Conservation (phyloP, 2,888 invertebrate species). For the Oligia latruncula region DNA sequence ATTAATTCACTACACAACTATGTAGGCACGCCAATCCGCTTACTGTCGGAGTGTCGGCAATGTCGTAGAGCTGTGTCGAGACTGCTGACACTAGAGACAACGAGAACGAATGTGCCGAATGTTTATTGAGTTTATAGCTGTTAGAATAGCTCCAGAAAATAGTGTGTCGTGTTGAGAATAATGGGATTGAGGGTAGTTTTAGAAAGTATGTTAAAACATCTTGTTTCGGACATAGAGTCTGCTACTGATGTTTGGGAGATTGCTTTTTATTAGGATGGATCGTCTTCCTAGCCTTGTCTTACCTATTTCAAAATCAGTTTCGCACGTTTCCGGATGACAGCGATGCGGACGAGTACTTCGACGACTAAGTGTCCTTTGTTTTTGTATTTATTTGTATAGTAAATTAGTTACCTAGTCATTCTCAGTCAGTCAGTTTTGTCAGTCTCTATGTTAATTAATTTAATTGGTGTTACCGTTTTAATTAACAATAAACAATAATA, state of each 20-base stretch:
- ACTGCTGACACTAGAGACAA: constrained; percentile 39
- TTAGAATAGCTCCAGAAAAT: constrained; percentile 33
- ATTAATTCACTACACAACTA: constrained; percentile 80
- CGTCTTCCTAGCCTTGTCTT: not conserved
- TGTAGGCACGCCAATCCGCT: constrained; percentile 66
- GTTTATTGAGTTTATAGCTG: constrained; percentile 39
- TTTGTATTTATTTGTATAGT: not conserved
- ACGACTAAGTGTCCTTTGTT: too few relatives aligned
- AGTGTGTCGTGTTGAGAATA: constrained; percentile 6
- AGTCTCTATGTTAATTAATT: too few relatives aligned
- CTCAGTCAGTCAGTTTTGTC: too few relatives aligned
- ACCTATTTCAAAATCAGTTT: not conserved
- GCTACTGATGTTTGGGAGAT: not conserved
- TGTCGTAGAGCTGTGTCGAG: constrained; percentile 30
- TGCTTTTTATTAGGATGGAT: not conserved
- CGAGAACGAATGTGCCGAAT: constrained; percentile 43
- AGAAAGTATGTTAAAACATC: constrained; percentile 24
- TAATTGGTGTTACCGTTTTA: too few relatives aligned
- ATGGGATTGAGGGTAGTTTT: constrained; percentile 18
- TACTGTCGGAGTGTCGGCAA: constrained; percentile 28
- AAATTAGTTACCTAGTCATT: too few relatives aligned
- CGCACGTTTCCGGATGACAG: not conserved
- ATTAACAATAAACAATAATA: too few relatives aligned
- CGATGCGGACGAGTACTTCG: not conserved
- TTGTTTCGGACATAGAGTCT: not conserved